Evolutionary conservation across 2,888 invertebrate species (phyloP).

Genomic region (Pseudococcus longispinus): DNA sequence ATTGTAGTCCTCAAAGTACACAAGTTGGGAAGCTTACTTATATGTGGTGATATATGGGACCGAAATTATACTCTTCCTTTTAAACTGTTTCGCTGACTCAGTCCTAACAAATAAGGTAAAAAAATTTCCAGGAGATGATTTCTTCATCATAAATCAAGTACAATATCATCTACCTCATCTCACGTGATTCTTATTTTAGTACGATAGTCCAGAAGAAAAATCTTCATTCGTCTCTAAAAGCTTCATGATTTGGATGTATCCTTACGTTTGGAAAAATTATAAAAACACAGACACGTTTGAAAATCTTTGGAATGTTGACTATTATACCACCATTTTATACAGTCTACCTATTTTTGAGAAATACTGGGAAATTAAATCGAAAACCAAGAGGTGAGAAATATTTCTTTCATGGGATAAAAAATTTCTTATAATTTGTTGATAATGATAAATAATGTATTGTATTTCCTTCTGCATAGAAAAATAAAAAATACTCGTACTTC

Average conservation of each 20-base stretch:
- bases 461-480: background rate
- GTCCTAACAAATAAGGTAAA: background rate
- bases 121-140: background rate
- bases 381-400: background rate
- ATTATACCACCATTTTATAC: background rate
- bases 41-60: background rate
- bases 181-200: background rate
- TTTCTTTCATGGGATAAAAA: too few relatives aligned
- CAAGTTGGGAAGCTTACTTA: background rate
- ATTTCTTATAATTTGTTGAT: too few relatives aligned
- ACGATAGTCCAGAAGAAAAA: background rate
- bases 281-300: background rate
- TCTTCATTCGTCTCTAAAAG: background rate
- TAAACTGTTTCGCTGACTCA: slow-evolving; percentile 22
- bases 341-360: background rate
- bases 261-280: slow-evolving; percentile 3
- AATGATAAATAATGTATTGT: too few relatives aligned
- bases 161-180: background rate
- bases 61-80: background rate
- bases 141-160: background rate
- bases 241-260: background rate
- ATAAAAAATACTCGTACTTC: background rate
- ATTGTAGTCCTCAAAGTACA: background rate
- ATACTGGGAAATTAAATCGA: background rate
- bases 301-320: background rate